Evolutionary conservation across 2,797 vertebrate genomes (phyloP), one percentile per base, ranked within the genome.

Genomic region (Xiphorhynchus erythropygius): DNA sequence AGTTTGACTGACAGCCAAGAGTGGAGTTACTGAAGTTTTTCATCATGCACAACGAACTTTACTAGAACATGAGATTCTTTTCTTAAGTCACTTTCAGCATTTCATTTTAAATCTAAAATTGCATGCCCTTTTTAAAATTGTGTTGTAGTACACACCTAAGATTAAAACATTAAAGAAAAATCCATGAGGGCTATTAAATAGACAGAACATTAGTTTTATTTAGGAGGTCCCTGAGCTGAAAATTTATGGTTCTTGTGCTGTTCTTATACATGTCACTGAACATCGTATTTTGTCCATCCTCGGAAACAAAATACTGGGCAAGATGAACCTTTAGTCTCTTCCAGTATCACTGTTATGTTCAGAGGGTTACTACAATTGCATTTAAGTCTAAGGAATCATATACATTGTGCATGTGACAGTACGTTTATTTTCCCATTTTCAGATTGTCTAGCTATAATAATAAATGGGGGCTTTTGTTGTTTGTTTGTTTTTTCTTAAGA

Each of bases 1-100:
- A 93, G 42, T 92, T 85, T 91, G 84, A 71, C 62, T 87, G 78
- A 67, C 84, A 89, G 76, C 81, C 92, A 87, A 37, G 42, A 77
- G 19, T 7, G 8, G 47, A 56, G 87, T 41, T 59, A 47, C 50
- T 71, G 46, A 75, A 65, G 42, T 85, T 83, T 80, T 77, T 81
- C 55, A 9, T 59, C 41, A 4, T 16, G 46, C 52, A 49, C 37
- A 53, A 12, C 55, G 39, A 78, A 62, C 50, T 84, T 60, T 17
- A 30, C 9, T 71, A 27, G 71, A 59, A 62, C 35, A 32, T 56
- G 33, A 65, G 32, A 42, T 69, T 67, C 32, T 57, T 89, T 55
- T 41, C 14, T 62, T 39, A 69, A 78, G 35, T 41, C 14, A 7
- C 3, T 84, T 82, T 27, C 22, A 71, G 57, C 17, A 89, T 75